Percentiles rank a stretch among this genome's conserved stretches.
Conservation (phyloP, 2,888 invertebrate genomes). For the Schizaphis graminum region DNA sequence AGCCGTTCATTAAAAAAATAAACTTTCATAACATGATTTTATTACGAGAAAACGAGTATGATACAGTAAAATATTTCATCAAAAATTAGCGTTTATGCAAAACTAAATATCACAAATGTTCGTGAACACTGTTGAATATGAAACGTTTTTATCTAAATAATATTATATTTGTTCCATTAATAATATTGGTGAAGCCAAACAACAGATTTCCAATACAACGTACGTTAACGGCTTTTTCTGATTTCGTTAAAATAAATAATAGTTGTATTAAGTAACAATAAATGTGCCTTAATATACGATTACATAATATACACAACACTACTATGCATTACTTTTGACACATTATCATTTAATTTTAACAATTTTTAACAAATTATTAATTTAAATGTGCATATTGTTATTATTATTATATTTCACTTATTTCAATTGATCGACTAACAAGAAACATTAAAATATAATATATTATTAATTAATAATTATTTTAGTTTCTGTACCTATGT, state of each 20-base stretch:
- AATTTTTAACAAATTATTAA: not conserved
- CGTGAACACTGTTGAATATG: not conserved
- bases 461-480: not conserved
- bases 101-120: not conserved
- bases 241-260: not conserved
- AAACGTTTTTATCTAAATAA: constrained; percentile 2
- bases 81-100: not conserved
- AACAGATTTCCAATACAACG: not conserved
- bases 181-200: not conserved
- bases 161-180: not conserved
- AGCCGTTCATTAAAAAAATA: not conserved
- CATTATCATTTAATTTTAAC: not conserved
- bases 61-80: not conserved
- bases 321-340: too few species aligned
- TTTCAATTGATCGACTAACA: not conserved
- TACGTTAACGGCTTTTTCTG: not conserved
- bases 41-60: not conserved
- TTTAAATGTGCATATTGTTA: not conserved
- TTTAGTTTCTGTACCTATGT: constrained; percentile 73
- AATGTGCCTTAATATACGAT: not conserved
- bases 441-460: not conserved
- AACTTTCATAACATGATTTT: not conserved
- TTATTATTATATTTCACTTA: not conserved
- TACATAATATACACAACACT: not conserved
- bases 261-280: not conserved